Evolutionary conservation across 2,797 vertebrate genomes (phyloP).

Genomic region (Pseudochirops cupreus): DNA sequence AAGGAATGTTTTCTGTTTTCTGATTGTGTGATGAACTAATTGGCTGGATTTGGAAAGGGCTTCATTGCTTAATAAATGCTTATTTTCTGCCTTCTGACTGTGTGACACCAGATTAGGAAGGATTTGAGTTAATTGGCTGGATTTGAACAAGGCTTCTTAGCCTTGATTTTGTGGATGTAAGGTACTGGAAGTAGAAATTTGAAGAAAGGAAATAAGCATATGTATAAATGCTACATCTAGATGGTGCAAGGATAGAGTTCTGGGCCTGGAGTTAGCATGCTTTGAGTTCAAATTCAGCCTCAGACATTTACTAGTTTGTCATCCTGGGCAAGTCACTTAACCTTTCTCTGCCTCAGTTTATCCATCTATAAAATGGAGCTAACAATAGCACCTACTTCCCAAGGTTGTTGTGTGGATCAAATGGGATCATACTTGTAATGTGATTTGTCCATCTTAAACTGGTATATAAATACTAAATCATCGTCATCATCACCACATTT

Average conservation of each 20-base stretch:
- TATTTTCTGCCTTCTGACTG: background rate
- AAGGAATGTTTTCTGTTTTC: too few relatives aligned
- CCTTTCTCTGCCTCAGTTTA: background rate
- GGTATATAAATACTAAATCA: background rate
- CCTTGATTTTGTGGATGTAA: background rate
- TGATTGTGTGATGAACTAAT: too few relatives aligned
- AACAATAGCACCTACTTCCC: background rate
- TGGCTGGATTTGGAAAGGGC: too few relatives aligned
- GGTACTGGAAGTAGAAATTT: background rate
- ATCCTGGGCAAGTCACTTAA: background rate
- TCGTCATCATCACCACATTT: background rate
- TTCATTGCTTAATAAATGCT: too few relatives aligned
- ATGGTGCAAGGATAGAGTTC: background rate
- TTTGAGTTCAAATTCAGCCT: background rate
- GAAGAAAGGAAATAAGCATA: background rate
- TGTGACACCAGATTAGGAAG: background rate
- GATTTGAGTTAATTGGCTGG: background rate
- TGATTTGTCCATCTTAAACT: background rate
- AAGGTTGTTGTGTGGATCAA: background rate
- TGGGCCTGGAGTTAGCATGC: background rate
- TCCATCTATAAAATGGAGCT: background rate
- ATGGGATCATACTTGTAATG: background rate
- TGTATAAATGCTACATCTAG: background rate
- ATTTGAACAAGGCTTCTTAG: background rate
- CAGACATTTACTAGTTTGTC: background rate